Evolutionary conservation across 2,113 vertebrate genomes (phyloP).

Genomic region (Chaetops frenatus): DNA sequence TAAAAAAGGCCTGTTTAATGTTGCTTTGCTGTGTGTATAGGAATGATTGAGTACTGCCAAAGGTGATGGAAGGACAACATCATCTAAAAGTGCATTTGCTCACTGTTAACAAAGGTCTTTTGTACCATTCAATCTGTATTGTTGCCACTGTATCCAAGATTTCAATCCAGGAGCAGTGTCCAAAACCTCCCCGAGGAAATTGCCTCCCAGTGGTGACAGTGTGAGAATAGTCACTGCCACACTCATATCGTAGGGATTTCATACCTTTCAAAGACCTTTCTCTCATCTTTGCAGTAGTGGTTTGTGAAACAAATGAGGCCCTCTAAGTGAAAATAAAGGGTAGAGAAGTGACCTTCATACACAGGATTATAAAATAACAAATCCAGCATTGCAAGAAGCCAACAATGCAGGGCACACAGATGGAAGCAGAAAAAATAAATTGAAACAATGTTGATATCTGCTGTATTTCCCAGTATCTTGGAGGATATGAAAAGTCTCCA

Average conservation of each 20-base stretch:
- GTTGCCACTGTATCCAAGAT: neutral
- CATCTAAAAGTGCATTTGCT: neutral
- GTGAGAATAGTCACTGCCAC: slow-evolving; percentile 21
- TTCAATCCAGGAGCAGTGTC: neutral
- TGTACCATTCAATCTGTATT: neutral
- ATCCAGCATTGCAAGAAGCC: neutral
- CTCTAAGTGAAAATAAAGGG: slow-evolving; percentile 50
- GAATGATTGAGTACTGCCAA: neutral
- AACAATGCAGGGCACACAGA: neutral
- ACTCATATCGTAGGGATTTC: neutral
- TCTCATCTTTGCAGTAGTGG: neutral
- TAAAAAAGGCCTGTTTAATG: neutral
- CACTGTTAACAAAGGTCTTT: neutral
- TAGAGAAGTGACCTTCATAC: slow-evolving; percentile 1
- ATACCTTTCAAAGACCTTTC: slow-evolving; percentile 26
- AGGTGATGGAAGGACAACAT: neutral
- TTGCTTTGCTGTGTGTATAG: neutral
- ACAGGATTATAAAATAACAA: slow-evolving; percentile 29
- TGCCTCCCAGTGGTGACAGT: neutral
- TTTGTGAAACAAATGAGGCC: slow-evolving; percentile 15
- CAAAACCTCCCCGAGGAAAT: neutral
- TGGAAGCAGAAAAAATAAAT: slow-evolving; percentile 27
- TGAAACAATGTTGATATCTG: neutral
- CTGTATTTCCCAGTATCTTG: neutral
- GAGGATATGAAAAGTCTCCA: neutral